Evolutionary conservation across 2,113 vertebrate species (phyloP).

Genomic region (Elanoides forficatus): DNA sequence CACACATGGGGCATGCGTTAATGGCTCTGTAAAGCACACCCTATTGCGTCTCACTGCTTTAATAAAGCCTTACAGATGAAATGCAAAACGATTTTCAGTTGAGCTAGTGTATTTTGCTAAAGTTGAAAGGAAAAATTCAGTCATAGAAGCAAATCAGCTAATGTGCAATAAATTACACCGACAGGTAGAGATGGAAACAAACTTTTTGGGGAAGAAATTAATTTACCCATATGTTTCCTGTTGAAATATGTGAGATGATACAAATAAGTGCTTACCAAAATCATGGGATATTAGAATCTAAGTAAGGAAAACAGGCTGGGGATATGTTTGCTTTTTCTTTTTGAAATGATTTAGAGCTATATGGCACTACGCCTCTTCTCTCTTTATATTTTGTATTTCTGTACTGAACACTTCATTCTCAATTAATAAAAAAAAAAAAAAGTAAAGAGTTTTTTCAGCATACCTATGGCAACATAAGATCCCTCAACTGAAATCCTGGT

Average conservation of each 20-base stretch:
- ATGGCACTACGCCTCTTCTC: not conserved
- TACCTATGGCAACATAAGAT: not conserved
- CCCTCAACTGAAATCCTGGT: not conserved
- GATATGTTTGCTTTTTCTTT: not conserved
- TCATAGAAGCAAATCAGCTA: not conserved
- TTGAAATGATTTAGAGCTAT: not conserved
- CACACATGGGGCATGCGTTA: not conserved
- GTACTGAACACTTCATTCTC: not conserved
- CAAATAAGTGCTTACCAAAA: not conserved
- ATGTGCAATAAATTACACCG: not conserved
- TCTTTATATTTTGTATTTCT: not conserved
- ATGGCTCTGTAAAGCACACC: not conserved
- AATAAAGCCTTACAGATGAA: not conserved
- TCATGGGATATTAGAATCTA: not conserved
- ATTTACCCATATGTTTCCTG: not conserved
- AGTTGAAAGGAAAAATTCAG: not conserved
- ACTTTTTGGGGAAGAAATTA: not conserved
- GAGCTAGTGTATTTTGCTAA: not conserved
- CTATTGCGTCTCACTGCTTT: not conserved
- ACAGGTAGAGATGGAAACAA: not conserved
- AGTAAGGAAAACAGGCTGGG: not conserved
- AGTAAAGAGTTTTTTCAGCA: not conserved
- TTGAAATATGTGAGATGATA: not conserved
- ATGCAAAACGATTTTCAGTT: not conserved
- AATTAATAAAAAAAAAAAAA: not conserved